Evolutionary conservation across 2,888 invertebrate genomes (phyloP).

Genomic region (Monopis laevigella): DNA sequence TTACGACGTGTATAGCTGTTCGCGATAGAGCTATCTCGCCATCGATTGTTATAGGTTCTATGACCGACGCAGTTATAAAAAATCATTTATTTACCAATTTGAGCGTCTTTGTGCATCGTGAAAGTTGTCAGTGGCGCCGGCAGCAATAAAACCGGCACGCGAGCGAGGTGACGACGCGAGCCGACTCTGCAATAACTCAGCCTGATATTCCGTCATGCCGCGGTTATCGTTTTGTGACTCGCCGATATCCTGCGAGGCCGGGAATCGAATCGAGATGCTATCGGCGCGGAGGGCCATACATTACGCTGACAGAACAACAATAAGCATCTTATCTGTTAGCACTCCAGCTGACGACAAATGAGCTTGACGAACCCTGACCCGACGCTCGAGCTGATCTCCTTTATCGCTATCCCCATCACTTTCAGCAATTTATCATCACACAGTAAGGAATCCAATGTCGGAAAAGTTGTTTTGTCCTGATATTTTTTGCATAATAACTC

Average conservation of each 20-base stretch:
- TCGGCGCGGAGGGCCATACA: constrained; percentile 41
- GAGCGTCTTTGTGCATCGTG: constrained; percentile 59
- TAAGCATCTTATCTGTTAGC: constrained; percentile 50
- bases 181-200: constrained; percentile 37
- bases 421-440: constrained; percentile 24
- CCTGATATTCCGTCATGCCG: constrained; percentile 34
- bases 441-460: not conserved
- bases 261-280: constrained; percentile 35
- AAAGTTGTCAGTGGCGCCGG: constrained; percentile 62
- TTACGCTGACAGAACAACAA: constrained; percentile 53
- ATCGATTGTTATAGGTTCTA: constrained; percentile 29
- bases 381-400: constrained; percentile 24
- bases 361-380: constrained; percentile 41
- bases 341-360: constrained; percentile 40
- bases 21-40: constrained; percentile 37
- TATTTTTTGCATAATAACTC: no score
- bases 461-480: not conserved
- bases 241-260: constrained; percentile 35
- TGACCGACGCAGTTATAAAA: constrained; percentile 35
- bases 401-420: constrained; percentile 21
- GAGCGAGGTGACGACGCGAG: constrained; percentile 20
- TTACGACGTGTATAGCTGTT: constrained; percentile 34
- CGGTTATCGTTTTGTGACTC: constrained; percentile 36
- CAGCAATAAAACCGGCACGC: constrained; percentile 48
- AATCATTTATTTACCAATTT: constrained; percentile 58